Percentiles rank a stretch among this genome's conserved stretches.
Evolutionary conservation across 2,888 invertebrate genomes (phyloP).

Genomic region (Tetragnatha montana): DNA sequence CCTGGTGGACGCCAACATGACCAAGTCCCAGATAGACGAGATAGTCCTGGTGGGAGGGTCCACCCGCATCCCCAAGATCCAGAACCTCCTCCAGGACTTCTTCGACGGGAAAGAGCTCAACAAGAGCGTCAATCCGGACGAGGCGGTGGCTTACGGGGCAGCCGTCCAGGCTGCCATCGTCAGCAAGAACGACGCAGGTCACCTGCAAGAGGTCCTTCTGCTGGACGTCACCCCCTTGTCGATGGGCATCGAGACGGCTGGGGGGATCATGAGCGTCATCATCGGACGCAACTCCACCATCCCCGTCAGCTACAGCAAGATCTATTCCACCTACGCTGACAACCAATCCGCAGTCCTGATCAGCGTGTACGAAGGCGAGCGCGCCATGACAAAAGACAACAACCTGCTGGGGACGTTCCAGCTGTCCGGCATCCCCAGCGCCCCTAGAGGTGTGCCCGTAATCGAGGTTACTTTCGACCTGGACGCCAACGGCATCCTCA

Average conservation of each 20-base stretch:
- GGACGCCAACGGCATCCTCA: constrained; percentile 77
- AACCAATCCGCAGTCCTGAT: constrained; percentile 93
- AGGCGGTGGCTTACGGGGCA: constrained; percentile 88
- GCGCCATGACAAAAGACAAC: constrained; percentile 93
- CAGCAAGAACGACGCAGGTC: constrained; percentile 76
- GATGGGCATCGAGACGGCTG: constrained; percentile 80
- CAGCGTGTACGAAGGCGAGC: constrained; percentile 86
- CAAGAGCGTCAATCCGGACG: constrained; percentile 86
- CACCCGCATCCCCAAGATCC: constrained; percentile 87
- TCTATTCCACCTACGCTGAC: constrained; percentile 94
- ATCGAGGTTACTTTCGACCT: constrained; percentile 79
- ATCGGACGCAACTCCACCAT: constrained; percentile 88
- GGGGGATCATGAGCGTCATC: constrained; percentile 85
- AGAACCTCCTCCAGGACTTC: constrained; percentile 84
- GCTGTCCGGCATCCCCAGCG: constrained; percentile 86
- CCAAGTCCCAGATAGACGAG: constrained; percentile 85
- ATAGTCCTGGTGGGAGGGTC: constrained; percentile 89
- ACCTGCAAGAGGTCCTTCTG: constrained; percentile 86
- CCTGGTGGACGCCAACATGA: constrained; percentile 85
- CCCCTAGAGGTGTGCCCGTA: constrained; percentile 75
- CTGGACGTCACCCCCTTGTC: constrained; percentile 85
- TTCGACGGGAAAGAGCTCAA: constrained; percentile 85
- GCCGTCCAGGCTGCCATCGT: constrained; percentile 85
- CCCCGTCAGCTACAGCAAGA: constrained; percentile 84
- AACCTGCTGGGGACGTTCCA: constrained; percentile 77